These are phyloP conservation scores for Hirudinaria manillensis DNA, from an alignment of 2,888 invertebrate species.

Conservation along the genomic window DNA sequence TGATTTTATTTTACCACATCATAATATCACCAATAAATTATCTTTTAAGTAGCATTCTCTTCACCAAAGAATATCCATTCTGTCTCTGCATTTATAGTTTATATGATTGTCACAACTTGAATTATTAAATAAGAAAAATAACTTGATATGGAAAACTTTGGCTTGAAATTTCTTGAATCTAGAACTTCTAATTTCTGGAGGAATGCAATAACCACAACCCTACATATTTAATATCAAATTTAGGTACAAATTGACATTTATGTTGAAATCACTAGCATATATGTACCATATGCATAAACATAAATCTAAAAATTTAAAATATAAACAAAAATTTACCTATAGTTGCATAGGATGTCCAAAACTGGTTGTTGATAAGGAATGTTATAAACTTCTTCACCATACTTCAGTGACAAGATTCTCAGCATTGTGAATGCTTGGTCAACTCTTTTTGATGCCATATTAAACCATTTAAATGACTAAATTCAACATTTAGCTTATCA, in stretches of 20 bases:
- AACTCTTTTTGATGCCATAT: background rate
- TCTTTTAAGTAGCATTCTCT: no score
- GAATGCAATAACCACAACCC: conserved; percentile 20
- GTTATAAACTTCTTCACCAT: conserved; percentile 69
- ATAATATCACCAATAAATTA: no score
- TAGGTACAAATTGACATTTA: background rate
- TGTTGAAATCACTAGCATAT: background rate
- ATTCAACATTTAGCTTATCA: no score
- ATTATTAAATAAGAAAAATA: background rate
- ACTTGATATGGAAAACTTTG: conserved; percentile 21
- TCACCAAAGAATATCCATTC: no score
- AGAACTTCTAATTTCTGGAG: conserved; percentile 17
- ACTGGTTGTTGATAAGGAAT: conserved; percentile 82
- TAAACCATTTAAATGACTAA: background rate
- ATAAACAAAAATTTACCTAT: conserved; percentile 53
- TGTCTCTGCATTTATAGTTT: no score
- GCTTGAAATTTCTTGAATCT: conserved; percentile 17
- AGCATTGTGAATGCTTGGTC: conserved; percentile 4
- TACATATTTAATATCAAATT: background rate
- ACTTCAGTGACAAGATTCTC: conserved; percentile 4
- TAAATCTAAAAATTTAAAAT: background rate
- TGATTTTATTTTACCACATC: no score
- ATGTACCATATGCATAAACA: background rate
- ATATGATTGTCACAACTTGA: no score
- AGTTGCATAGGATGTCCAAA: conserved; percentile 80